Evolutionary conservation across 2,888 invertebrate species (phyloP), one percentile per base, ranked within the genome.

Genomic region (Drosophila nr. fundita): DNA sequence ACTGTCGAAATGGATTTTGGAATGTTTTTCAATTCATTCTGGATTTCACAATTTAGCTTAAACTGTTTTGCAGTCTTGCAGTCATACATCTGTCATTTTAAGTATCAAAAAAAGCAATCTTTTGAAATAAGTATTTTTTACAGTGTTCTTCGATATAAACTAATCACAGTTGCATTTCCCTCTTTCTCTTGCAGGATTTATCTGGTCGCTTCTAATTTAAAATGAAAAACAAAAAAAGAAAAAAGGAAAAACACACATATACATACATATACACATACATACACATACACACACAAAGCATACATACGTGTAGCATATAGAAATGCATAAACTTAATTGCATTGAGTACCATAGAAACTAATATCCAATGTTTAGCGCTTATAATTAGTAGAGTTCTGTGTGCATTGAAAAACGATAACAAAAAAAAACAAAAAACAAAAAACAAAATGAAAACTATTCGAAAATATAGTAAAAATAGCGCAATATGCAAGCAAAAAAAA

Each of bases 171-270:
- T n/a, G 13, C 13, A 34, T 21, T 15, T 24, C 2, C 27, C 40
- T 65, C 8, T 3, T 61, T 60, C 69, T 40, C 13, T 91, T 91
- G 45, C 85, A 91, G 91, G 89, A 91, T 84, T 83, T 84, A 90
- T 91, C 91, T 91, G 91, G 91, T 91, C 91, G 91, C 91, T 91
- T 90, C 82, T 87, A 74, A 87, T 87, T 78, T 90, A 89, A 86
- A 75, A 73, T 73, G 24, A 83, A 66, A 83, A 68, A 83, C 64
- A 77, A 54, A 64, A 55, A 72, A 38, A 78, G 42, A 72, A 42
- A 72, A 29, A 59, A 32, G 5, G 2, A 5, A 24, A 73, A 29
- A 65, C 36, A 64, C 40, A 76, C 58, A 71, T 29, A 70, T 58
- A 72, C 29, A 65, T 2, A 45, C 55, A 66, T 61, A 69, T 30